Evolutionary conservation across 2,113 vertebrate species (phyloP).

Genomic region (Rhinolophus ferrumequinum): DNA sequence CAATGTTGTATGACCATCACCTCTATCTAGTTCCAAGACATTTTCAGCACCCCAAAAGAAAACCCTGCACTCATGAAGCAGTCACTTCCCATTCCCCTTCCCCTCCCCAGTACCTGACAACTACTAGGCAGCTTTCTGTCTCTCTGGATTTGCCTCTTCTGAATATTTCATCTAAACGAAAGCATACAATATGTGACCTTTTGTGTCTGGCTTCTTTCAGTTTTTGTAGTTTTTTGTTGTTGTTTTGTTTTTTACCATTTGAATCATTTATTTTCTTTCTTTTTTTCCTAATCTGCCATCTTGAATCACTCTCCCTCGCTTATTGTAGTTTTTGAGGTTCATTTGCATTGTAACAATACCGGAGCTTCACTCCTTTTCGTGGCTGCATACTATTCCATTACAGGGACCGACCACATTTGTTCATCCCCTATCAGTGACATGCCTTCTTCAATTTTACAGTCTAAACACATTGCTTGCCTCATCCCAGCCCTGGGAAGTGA

Average conservation of each 20-base stretch:
- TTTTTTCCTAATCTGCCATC: too few relatives aligned
- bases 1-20: background rate
- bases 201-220: background rate
- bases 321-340: background rate
- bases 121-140: background rate
- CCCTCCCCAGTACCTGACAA: background rate
- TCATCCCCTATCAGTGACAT: background rate
- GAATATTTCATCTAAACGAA: background rate
- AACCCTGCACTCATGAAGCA: background rate
- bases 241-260: too few relatives aligned
- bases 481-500: background rate
- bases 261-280: too few relatives aligned
- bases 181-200: background rate
- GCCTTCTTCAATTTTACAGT: background rate
- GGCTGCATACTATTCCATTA: background rate
- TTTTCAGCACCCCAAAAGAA: background rate
- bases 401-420: background rate
- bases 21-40: background rate
- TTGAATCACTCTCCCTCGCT: too few relatives aligned
- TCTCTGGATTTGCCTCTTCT: background rate
- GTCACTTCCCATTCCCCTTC: background rate
- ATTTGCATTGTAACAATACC: background rate
- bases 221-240: background rate
- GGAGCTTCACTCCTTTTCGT: background rate
- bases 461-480: background rate